Conservation (phyloP, 2,113 vertebrate genomes). For the Callospermophilus lateralis region DNA sequence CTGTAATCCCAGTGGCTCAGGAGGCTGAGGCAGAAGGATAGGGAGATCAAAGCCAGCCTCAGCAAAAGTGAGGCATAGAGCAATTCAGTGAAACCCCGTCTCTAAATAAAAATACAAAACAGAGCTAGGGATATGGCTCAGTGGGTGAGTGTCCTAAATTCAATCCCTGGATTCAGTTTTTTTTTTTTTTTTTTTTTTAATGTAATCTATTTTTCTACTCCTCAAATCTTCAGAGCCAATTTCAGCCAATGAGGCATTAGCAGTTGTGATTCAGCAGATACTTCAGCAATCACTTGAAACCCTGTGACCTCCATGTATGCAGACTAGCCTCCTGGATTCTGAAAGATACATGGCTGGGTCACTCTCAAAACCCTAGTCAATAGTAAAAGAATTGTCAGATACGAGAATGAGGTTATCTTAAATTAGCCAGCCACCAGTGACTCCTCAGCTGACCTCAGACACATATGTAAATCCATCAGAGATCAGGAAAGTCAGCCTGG, state of each 20-base stretch:
- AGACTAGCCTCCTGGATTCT: not conserved
- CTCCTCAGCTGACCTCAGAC: not conserved
- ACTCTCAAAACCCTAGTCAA: not conserved
- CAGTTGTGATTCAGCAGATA: not conserved
- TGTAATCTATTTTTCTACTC: not conserved
- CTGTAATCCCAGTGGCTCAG: too few species aligned
- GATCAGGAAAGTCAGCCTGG: not conserved
- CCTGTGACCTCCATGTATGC: not conserved
- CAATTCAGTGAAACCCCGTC: too few species aligned
- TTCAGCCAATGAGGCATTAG: not conserved
- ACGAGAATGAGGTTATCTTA: not conserved
- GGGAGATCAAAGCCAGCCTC: too few species aligned
- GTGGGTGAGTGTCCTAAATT: too few species aligned
- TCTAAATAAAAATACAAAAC: too few species aligned
- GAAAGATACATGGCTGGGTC: too few species aligned
- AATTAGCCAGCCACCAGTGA: not conserved
- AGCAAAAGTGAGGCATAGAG: too few species aligned
- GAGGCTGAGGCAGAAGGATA: too few species aligned
- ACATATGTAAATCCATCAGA: not conserved
- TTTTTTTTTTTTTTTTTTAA: too few species aligned
- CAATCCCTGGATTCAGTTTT: too few species aligned
- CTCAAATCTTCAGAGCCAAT: not conserved
- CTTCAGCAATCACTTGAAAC: not conserved
- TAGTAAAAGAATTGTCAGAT: not conserved
- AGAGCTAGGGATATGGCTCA: too few species aligned